Conservation (phyloP, 1,140 invertebrate species). For the Megalopta genalis region DNA sequence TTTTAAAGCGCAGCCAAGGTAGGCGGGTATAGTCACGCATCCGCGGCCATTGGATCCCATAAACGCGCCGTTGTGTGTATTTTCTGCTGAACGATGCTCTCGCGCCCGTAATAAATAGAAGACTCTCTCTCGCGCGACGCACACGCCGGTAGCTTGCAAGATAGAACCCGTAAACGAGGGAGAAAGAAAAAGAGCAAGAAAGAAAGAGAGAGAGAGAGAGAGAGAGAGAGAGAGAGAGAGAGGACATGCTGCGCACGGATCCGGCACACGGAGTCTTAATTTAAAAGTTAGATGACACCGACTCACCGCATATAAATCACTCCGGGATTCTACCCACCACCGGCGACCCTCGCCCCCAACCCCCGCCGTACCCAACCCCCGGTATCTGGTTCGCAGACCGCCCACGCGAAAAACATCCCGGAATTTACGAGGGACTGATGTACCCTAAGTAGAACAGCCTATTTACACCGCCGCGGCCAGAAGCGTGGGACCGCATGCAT, state of each 20-base stretch:
- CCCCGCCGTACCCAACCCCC: background rate
- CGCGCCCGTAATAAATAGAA: conserved; percentile 34
- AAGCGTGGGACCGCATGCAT: no score
- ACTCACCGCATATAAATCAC: conserved; percentile 65
- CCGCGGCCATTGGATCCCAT: conserved; percentile 33
- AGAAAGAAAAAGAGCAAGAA: no score
- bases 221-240: no score
- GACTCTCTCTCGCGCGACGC: background rate
- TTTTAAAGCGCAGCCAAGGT: conserved; percentile 24
- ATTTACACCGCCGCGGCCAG: background rate
- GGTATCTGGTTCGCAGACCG: conserved; percentile 29
- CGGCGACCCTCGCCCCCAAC: background rate
- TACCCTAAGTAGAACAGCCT: background rate
- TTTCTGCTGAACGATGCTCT: conserved; percentile 26
- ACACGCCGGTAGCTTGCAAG: background rate
- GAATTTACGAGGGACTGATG: conserved; percentile 7
- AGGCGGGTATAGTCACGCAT: conserved; percentile 32
- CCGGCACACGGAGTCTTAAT: conserved; percentile 59
- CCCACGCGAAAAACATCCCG: conserved; percentile 34
- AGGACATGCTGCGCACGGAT: background rate
- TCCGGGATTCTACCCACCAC: conserved; percentile 38
- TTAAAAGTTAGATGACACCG: conserved; percentile 72
- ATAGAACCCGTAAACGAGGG: background rate
- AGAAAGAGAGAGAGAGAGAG: no score
- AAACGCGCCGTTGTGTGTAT: conserved; percentile 32